Conservation (phyloP, 2,113 vertebrate species). For the Perca fluviatilis region DNA sequence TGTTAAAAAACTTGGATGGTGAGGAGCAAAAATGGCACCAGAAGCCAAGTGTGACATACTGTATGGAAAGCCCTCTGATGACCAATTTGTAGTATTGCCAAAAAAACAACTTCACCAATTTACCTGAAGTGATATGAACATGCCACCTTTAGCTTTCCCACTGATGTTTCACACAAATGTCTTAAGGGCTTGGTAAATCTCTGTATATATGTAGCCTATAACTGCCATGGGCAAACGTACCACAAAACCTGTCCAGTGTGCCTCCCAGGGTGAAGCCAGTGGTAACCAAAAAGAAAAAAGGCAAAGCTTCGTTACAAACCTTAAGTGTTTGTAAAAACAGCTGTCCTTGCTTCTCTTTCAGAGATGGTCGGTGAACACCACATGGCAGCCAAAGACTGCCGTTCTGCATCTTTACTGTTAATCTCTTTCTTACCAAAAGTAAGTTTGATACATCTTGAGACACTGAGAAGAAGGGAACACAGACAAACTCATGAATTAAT, state of each 20-base stretch:
- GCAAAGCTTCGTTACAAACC: not conserved
- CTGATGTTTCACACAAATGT: conserved; percentile 20
- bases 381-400: conserved; percentile 60
- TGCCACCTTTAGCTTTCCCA: not conserved
- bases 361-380: conserved; percentile 3
- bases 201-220: not conserved
- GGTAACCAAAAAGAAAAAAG: conserved; percentile 32
- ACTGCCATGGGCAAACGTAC: conserved; percentile 27
- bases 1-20: not conserved
- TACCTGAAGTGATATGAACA: not conserved
- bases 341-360: not conserved
- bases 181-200: conserved; percentile 49
- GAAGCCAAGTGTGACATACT: not conserved
- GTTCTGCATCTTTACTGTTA: conserved; percentile 25
- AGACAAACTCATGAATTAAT: not conserved
- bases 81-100: not conserved
- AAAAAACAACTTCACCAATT: not conserved
- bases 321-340: not conserved
- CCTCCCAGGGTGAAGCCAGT: conserved; percentile 33
- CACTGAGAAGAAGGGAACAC: not conserved
- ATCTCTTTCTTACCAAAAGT: conserved; percentile 19
- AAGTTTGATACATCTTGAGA: conserved; percentile 39
- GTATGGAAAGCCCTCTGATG: too few relatives aligned
- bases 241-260: conserved; percentile 53
- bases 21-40: not conserved